These are phyloP conservation scores for Gadopsis bispinosus DNA, from an alignment of 2,797 vertebrate genomes.

Conservation along the genomic window DNA sequence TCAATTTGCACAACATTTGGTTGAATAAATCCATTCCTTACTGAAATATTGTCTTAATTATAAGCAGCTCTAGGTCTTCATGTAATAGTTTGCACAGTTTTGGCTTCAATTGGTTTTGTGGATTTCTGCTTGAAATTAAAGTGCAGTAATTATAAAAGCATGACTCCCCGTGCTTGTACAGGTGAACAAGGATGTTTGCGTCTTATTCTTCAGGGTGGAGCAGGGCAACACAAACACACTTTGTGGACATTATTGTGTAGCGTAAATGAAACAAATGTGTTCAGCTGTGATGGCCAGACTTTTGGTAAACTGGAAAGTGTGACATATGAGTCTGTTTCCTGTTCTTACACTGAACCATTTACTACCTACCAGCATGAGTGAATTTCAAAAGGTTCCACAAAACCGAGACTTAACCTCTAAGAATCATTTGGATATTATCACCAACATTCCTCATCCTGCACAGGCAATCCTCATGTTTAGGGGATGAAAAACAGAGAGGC, in stretches of 20 bases:
- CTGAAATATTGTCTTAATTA: neutral
- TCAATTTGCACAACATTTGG: neutral
- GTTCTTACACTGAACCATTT: slow-evolving; percentile 46
- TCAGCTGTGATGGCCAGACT: slow-evolving; percentile 21
- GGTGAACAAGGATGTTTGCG: slow-evolving; percentile 39
- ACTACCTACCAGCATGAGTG: slow-evolving; percentile 22
- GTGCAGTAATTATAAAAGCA: neutral
- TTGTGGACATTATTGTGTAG: slow-evolving; percentile 20
- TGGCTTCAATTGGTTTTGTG: slow-evolving; percentile 9
- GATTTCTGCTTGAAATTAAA: slow-evolving; percentile 4
- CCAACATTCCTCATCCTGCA: slow-evolving; percentile 46
- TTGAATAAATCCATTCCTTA: neutral
- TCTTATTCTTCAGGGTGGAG: slow-evolving; percentile 31
- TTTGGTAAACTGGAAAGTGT: slow-evolving; percentile 63
- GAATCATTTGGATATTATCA: slow-evolving; percentile 63
- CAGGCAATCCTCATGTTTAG: slow-evolving; percentile 31
- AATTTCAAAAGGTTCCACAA: slow-evolving; percentile 58
- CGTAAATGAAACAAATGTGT: slow-evolving; percentile 4
- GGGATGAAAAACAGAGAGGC: slow-evolving; percentile 66
- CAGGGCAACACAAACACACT: slow-evolving; percentile 24
- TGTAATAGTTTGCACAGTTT: slow-evolving; percentile 1
- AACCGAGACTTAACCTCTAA: slow-evolving; percentile 52
- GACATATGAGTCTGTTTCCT: slow-evolving; percentile 55
- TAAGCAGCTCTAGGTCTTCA: neutral
- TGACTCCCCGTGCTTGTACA: slow-evolving; percentile 26